A percentile compares a stretch with the other conserved stretches of the same genome.
Conservation (phyloP, 2,888 invertebrate genomes). For the Agrotis ipsilon region DNA sequence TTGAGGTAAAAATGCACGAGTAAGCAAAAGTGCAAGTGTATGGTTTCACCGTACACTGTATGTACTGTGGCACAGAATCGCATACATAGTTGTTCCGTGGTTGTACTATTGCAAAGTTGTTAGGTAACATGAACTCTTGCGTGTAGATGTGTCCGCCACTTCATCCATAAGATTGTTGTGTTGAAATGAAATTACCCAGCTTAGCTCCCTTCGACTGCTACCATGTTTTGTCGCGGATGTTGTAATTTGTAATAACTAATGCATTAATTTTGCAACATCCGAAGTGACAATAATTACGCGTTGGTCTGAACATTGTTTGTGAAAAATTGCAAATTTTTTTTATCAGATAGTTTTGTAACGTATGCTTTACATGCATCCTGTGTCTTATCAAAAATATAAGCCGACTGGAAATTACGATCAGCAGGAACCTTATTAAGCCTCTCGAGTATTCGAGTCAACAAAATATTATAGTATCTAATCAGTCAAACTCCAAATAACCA, state of each 20-base stretch:
- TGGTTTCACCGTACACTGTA: no score
- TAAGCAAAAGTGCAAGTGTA: no score
- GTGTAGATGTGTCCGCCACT: slow-evolving; percentile 10
- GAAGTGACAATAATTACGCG: slow-evolving; percentile 10
- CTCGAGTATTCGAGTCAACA: not conserved
- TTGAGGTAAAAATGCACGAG: no score
- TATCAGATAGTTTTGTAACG: not conserved
- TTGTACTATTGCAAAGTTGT: slow-evolving; percentile 22
- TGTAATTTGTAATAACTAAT: slow-evolving; percentile 29
- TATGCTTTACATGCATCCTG: not conserved
- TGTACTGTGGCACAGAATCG: not conserved
- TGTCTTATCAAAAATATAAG: not conserved
- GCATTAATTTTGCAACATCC: slow-evolving; percentile 26
- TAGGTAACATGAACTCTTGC: slow-evolving; percentile 39
- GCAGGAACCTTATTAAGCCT: no score
- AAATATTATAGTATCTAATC: no score
- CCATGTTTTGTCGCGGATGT: slow-evolving; percentile 20
- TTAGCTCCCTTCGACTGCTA: not conserved
- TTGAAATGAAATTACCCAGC: slow-evolving; percentile 36
- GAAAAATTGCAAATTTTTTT: not conserved
- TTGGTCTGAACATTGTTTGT: not conserved
- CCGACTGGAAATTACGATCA: not conserved
- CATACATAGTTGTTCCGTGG: not conserved
- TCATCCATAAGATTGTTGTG: slow-evolving; percentile 4
- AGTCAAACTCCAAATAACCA: no score